Evolutionary conservation across 2,113 vertebrate genomes (phyloP).

Genomic region (Daboia siamensis): DNA sequence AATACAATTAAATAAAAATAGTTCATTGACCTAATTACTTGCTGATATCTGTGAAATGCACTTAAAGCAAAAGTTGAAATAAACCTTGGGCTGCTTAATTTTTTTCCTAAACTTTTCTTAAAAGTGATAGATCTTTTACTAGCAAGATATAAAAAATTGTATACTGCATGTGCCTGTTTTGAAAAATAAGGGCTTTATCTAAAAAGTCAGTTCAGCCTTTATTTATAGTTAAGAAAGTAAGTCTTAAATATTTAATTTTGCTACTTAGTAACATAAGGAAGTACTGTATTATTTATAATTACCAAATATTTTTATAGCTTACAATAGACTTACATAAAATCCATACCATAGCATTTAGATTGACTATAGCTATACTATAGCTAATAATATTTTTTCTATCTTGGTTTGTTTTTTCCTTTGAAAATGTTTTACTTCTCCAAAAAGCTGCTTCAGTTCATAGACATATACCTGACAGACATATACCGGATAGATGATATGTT

Average conservation of each 20-base stretch:
- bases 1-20: neutral
- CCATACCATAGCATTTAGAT: neutral
- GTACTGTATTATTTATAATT: neutral
- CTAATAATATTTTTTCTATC: neutral
- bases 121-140: neutral
- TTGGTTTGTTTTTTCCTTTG: neutral
- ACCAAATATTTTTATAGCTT: neutral
- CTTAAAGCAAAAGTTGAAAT: neutral
- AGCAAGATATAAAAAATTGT: neutral
- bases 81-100: neutral
- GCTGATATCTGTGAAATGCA: neutral
- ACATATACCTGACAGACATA: neutral
- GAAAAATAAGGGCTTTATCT: neutral
- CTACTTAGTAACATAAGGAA: neutral
- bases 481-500: neutral
- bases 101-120: neutral
- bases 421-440: neutral
- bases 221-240: neutral
- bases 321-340: neutral
- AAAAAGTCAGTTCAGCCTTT: neutral
- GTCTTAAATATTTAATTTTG: neutral
- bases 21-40: neutral
- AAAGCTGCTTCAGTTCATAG: neutral
- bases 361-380: no score
- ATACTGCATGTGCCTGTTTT: neutral